These are phyloP conservation scores for Microchirus variegatus DNA, from an alignment of 2,797 vertebrate genomes.

Conservation along the genomic window DNA sequence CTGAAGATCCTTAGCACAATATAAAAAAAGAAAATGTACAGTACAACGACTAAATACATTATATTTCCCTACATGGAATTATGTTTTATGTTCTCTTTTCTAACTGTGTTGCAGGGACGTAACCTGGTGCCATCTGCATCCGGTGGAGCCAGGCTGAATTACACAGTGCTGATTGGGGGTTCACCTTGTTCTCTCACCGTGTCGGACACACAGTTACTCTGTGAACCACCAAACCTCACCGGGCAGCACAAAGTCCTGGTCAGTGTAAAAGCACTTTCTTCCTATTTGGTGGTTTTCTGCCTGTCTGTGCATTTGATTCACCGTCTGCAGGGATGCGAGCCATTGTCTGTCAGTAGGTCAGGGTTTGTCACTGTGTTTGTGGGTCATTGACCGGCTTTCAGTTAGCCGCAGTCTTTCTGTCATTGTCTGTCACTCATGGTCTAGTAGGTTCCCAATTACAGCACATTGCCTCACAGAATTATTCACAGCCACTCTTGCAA, in stretches of 20 bases:
- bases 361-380: slow-evolving; percentile 57
- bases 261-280: slow-evolving; percentile 35
- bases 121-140: slow-evolving; percentile 92
- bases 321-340: slow-evolving; percentile 57
- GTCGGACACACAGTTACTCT: slow-evolving; percentile 94
- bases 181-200: slow-evolving; percentile 90
- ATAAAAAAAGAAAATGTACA: too few relatives aligned
- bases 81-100: not conserved
- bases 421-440: slow-evolving; percentile 72
- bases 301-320: slow-evolving; percentile 20
- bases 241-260: slow-evolving; percentile 93
- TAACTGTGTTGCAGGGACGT: slow-evolving; percentile 83
- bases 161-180: slow-evolving; percentile 93
- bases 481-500: slow-evolving; percentile 49
- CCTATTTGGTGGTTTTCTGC: slow-evolving; percentile 1
- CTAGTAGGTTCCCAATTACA: slow-evolving; percentile 56
- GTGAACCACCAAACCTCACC: slow-evolving; percentile 91
- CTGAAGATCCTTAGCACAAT: too few relatives aligned
- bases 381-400: slow-evolving; percentile 67
- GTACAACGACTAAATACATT: too few relatives aligned
- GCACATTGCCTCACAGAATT: slow-evolving; percentile 41
- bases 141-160: slow-evolving; percentile 92
- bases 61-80: too few relatives aligned
- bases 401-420: slow-evolving; percentile 54
- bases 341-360: slow-evolving; percentile 49